Evolutionary conservation across 1,140 invertebrate species (phyloP), one percentile per base, ranked within the genome.

Genomic region (Watersipora subatra): DNA sequence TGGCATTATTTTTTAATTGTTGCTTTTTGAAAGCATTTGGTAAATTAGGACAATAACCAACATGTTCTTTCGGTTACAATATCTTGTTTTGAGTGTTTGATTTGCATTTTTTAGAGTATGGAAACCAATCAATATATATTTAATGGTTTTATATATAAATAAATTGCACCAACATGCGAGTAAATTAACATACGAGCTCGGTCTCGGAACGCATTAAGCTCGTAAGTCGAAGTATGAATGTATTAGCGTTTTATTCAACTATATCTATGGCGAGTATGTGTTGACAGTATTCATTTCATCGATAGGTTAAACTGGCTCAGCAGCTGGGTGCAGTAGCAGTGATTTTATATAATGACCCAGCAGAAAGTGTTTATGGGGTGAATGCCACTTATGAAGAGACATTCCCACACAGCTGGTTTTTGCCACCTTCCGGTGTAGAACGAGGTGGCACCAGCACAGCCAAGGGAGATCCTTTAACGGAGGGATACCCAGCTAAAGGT

Each of bases 291-390:
- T 12, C 3, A 28, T 27, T 61, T 73, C 61, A 65, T 75, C 2
- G 28, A 46, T 29, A 81, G 73, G 73, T 80, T n/a, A 61, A 68
- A 62, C 70, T 73, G 61, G 82, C 80, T 1, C 69, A 78, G 58
- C 57, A 71, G n/a, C 71, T 64, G 67, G 75, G 75, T 57, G 78
- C 77, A 3, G 69, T 73, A 29, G 83, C 79, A 25, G 70, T 82
- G 2, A 75, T 84, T 27, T 68, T 84, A 30, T 84, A 81, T 66
- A 75, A 76, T 3, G 84, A 85, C 70, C 84, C 84, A 0, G 70
- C 71, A 17, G 80, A 84, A 64, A 83, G 78, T 68, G 80, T 78
- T 20, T 65, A 67, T 20, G 61, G 25, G 28, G 61, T 68, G 61
- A 55, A 61, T 68, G 30, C 66, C 66, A n/a, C 57, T 19, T 63